Percentiles rank a stretch among this genome's conserved stretches.
phyloP scores from a whole-genome alignment of 2,113 vertebrate genomes.

The Microtus montanus region DNA sequence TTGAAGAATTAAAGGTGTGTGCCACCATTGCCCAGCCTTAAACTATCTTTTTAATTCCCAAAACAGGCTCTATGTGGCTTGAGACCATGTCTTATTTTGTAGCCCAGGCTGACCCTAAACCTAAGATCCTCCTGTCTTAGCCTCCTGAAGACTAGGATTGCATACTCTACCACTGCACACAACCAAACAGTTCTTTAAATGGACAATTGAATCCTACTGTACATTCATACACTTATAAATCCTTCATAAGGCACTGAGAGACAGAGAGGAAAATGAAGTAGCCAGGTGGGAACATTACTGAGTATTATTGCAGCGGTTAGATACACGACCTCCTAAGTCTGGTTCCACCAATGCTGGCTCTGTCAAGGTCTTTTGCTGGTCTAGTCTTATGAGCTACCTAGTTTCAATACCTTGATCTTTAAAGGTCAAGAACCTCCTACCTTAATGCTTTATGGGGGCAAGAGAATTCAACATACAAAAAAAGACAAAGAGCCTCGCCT shows the following conservation, averaged over 20 bases:
- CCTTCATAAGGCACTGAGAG: neutral
- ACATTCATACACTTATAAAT: neutral
- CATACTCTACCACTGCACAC: neutral
- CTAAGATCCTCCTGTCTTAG: neutral
- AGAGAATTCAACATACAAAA: neutral
- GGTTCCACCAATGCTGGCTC: neutral
- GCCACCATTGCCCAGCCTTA: too few species aligned
- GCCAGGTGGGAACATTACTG: neutral
- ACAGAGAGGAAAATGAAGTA: neutral
- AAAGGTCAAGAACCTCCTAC: constrained; percentile 16
- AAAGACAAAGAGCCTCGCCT: neutral
- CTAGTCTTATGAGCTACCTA: neutral
- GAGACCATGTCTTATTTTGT: neutral
- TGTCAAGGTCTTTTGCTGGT: neutral
- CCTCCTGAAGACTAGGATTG: neutral
- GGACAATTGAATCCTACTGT: neutral
- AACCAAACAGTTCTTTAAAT: neutral
- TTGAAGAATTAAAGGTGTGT: too few species aligned
- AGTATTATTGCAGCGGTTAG: neutral
- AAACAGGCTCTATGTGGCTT: neutral
- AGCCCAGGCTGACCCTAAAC: neutral
- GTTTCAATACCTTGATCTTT: constrained; percentile 28
- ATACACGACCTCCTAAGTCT: neutral
- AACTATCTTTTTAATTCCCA: neutral
- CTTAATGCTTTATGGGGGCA: neutral